Percentiles rank a stretch among this genome's conserved stretches.
These are phyloP conservation scores for Alauda arvensis DNA, from an alignment of 2,797 vertebrate species.

Conservation along the genomic window DNA sequence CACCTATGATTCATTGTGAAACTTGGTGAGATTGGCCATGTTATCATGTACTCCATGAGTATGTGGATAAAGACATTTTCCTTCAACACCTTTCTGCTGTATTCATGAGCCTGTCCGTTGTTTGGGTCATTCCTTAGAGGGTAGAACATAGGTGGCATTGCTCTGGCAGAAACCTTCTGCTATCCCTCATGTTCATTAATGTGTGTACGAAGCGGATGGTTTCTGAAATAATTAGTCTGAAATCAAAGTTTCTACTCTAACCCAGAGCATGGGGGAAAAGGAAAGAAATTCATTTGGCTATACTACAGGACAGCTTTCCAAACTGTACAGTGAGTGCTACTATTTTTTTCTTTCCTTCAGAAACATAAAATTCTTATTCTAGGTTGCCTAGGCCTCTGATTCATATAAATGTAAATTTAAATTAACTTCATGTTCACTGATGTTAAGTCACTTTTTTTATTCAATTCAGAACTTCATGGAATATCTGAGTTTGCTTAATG, in stretches of 20 bases:
- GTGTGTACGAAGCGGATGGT: not conserved
- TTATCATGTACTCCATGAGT: conserved; percentile 30
- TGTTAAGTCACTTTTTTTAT: not conserved
- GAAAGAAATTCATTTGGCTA: not conserved
- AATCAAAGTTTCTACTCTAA: not conserved
- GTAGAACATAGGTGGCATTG: not conserved
- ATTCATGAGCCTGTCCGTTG: not conserved
- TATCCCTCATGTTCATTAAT: not conserved
- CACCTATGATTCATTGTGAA: conserved; percentile 69
- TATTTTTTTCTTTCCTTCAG: not conserved
- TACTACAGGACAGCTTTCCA: not conserved
- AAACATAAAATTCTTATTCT: not conserved
- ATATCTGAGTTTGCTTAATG: not conserved
- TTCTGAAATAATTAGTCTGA: not conserved
- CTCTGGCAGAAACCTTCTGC: not conserved
- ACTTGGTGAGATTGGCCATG: conserved; percentile 56
- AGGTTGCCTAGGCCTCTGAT: not conserved
- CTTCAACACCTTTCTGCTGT: not conserved
- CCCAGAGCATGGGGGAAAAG: not conserved
- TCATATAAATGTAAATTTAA: not conserved
- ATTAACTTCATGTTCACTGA: not conserved
- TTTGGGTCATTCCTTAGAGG: not conserved
- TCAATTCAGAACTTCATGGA: not conserved
- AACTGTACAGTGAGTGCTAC: not conserved
- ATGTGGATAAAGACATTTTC: conserved; percentile 45